phyloP scores from a whole-genome alignment of 2,113 vertebrate species.

The Aptenodytes patagonicus region DNA sequence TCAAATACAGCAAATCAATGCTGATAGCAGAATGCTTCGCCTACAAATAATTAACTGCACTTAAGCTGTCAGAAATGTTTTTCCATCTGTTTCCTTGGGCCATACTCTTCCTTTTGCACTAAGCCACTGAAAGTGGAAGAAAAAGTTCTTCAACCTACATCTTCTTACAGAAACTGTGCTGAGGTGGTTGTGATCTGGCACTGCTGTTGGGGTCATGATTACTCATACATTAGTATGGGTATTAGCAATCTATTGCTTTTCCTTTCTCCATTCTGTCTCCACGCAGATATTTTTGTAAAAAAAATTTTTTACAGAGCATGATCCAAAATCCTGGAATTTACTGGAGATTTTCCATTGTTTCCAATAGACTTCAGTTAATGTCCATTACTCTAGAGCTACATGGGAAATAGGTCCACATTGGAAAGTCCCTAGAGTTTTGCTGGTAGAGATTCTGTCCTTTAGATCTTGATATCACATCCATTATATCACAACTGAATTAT shows the following conservation, averaged over 20 bases:
- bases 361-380: neutral
- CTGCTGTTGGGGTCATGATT: neutral
- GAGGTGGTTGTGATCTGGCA: neutral
- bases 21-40: slow-evolving; percentile 44
- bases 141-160: neutral
- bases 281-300: neutral
- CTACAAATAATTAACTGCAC: slow-evolving; percentile 54
- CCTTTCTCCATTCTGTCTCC: neutral
- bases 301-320: no score
- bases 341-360: neutral
- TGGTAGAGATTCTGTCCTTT: neutral
- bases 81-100: slow-evolving; percentile 13
- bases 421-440: neutral
- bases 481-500: neutral
- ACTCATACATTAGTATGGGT: neutral
- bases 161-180: neutral
- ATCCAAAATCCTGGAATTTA: neutral
- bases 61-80: slow-evolving; percentile 39
- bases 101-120: neutral
- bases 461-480: neutral
- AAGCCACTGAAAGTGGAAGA: neutral
- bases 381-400: neutral
- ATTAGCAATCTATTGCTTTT: neutral
- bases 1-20: slow-evolving; percentile 28
- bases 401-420: neutral